These are phyloP conservation scores for Halocaridina rubra DNA, from an alignment of 2,888 invertebrate genomes.

Conservation along the genomic window DNA sequence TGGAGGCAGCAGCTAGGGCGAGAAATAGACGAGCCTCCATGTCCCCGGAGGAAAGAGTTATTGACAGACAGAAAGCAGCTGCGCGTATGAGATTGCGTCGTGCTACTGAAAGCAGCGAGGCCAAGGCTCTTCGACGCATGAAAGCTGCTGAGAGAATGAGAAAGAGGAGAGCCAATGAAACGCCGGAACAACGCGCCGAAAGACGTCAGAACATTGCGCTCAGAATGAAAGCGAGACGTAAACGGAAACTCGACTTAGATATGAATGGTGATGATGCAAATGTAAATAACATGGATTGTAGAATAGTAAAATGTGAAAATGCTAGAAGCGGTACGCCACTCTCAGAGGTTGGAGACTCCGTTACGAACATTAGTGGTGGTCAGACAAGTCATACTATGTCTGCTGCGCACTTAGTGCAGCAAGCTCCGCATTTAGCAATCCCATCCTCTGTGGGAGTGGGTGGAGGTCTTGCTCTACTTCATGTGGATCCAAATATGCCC, in stretches of 20 bases:
- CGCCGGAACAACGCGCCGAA: constrained; percentile 50
- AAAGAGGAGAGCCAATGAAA: constrained; percentile 55
- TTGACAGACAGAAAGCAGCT: constrained; percentile 58
- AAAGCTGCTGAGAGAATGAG: constrained; percentile 62
- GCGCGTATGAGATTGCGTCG: constrained; percentile 60
- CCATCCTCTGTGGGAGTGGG: constrained; percentile 40
- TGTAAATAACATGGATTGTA: constrained; percentile 9
- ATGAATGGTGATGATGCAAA: constrained; percentile 17
- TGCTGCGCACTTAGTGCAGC: constrained; percentile 22
- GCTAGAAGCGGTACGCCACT: constrained; percentile 3
- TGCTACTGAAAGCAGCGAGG: constrained; percentile 52
- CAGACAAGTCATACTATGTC: constrained; percentile 23
- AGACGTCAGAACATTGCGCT: constrained; percentile 50
- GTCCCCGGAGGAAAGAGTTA: constrained; percentile 37
- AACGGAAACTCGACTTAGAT: constrained; percentile 17
- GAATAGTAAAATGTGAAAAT: constrained; percentile 21
- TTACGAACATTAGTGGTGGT: constrained; percentile 1
- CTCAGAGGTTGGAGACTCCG: not conserved
- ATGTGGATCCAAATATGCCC: constrained; percentile 30
- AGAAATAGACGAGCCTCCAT: constrained; percentile 52
- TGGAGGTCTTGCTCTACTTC: constrained; percentile 39
- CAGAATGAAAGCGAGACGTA: constrained; percentile 56
- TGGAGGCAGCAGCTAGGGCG: constrained; percentile 58
- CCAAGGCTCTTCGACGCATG: constrained; percentile 43
- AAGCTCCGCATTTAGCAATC: constrained; percentile 30